Conservation (phyloP, 2,888 invertebrate species). For the Spisula solida region DNA sequence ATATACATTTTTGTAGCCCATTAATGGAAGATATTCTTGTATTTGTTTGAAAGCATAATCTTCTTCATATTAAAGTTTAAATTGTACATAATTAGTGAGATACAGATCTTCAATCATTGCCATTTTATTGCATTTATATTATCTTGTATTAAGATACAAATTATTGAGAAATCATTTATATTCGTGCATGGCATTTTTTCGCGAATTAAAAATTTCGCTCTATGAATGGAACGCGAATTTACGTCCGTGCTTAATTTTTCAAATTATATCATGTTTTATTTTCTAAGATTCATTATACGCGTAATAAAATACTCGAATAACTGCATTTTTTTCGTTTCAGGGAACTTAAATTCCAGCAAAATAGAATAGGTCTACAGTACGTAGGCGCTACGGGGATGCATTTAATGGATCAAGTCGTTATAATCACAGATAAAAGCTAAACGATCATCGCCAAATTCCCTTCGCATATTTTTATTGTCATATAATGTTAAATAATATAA, state of each 20-base stretch:
- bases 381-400: neutral
- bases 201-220: no score
- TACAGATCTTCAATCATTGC: neutral
- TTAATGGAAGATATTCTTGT: neutral
- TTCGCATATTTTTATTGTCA: conserved; percentile 31
- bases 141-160: neutral
- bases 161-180: neutral
- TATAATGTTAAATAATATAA: conserved; percentile 47
- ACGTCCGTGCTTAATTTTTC: no score
- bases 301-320: no score
- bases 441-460: conserved; percentile 59
- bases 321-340: no score
- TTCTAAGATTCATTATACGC: no score
- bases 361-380: no score
- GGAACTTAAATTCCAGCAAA: no score
- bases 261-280: no score
- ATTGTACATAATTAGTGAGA: conserved; percentile 47
- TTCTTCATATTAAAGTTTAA: neutral
- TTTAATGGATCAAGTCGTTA: conserved; percentile 31
- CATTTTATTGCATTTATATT: neutral
- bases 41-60: neutral
- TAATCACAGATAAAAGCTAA: conserved; percentile 41
- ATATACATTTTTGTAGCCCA: neutral
- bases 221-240: no score
- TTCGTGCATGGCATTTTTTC: neutral